Base-by-base conservation (phyloP, 2,113 vertebrate genomes). In the Coreoperca whiteheadi region DNA sequence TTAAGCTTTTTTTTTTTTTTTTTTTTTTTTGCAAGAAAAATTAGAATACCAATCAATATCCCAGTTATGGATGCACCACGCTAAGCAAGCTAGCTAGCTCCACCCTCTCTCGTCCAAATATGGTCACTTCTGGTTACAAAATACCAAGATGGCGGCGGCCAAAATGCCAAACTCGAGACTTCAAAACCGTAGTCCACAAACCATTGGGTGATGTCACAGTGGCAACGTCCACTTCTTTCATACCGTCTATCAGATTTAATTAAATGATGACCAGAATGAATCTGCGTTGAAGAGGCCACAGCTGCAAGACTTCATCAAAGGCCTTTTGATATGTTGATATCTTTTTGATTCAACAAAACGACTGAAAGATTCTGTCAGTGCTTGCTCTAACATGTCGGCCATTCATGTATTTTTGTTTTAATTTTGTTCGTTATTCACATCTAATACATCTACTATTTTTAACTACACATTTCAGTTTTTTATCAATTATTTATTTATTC, bases 291-390 rank as follows among this genome's bases (percentile, higher is more conserved):
- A 93, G 91, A 90, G 87, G 89, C 79, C 79, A 56, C 92, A 94
- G 92, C 92, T 94, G 92, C 80, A 82, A 81, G 54, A 67, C 61
- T 66, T 79, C 82, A 88, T 94, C 93, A 93, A 93, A 93, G 88
- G 67, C 74, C 86, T 90, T 94, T 93, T 94, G 86, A 94, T 91
- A 94, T 94, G 91, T 79, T 92, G 89, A 94, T 94, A 53, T 81
- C 54, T 79, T 90, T 92, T 85, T 87, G 69, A 88, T 92, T 89
- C 63, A 84, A 51, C 20, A 77, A 87, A 79, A 81, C 65, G 28
- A 74, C 59, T 48, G 74, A 77, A 84, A 68, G 75, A 87, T 85
- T 87, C 66, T 61, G 56, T 72, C 54, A 79, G 61, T 76, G 66
- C 72, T 77, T 53, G 68, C 64, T 77, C 61, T 30, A 65, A 64